These are phyloP conservation scores for Anarrhichthys ocellatus DNA, from an alignment of 2,113 vertebrate species.

Conservation along the genomic window DNA sequence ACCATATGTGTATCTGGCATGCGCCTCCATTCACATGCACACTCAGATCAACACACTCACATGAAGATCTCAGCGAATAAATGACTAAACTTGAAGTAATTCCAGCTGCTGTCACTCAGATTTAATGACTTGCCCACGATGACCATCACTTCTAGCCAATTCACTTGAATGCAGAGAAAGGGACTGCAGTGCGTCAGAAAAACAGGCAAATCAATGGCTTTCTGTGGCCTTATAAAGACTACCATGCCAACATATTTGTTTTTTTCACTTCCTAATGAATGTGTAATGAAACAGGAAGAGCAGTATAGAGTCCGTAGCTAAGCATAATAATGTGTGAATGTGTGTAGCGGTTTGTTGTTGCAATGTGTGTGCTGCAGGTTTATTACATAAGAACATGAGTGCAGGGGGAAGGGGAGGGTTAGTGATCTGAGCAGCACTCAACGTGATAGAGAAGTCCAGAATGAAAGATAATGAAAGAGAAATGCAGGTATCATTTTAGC, in stretches of 20 bases:
- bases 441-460: slow-evolving; percentile 11
- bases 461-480: slow-evolving; percentile 52
- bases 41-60: not conserved
- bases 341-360: not conserved
- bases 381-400: slow-evolving; percentile 5
- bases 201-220: slow-evolving; percentile 30
- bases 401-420: slow-evolving; percentile 5
- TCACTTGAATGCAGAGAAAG: slow-evolving; percentile 1
- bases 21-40: slow-evolving; percentile 22
- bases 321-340: not conserved
- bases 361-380: slow-evolving; percentile 11
- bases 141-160: not conserved
- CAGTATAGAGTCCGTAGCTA: not conserved
- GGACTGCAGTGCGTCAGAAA: slow-evolving; percentile 23
- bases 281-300: slow-evolving; percentile 30
- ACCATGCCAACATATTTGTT: not conserved
- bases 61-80: not conserved
- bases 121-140: slow-evolving; percentile 9
- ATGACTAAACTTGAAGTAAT: slow-evolving; percentile 13
- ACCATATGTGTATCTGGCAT: slow-evolving; percentile 18
- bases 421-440: slow-evolving; percentile 51
- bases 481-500: slow-evolving; percentile 38
- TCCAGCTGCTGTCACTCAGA: slow-evolving; percentile 32
- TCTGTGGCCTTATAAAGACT: slow-evolving; percentile 5
- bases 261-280: slow-evolving; percentile 28